Conservation (phyloP, 2,888 invertebrate genomes). For the Therioaphis trifolii region DNA sequence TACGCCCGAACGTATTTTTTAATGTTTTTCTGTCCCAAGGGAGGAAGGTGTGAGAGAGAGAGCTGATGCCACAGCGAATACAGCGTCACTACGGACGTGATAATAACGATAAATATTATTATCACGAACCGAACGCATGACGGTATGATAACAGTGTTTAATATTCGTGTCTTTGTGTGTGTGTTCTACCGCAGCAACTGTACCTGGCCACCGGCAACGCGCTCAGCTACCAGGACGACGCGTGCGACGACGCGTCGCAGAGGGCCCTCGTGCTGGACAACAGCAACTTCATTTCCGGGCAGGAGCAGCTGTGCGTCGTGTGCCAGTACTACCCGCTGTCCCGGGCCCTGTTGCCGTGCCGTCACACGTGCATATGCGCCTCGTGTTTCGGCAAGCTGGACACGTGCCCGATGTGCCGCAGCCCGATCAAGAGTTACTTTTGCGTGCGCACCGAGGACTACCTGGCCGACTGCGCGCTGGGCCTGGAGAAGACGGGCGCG, state of each 20-base stretch:
- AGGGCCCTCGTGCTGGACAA: slow-evolving; percentile 66
- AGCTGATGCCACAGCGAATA: too few relatives aligned
- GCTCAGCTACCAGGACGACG: slow-evolving; percentile 71
- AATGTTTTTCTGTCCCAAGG: too few relatives aligned
- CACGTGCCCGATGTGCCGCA: slow-evolving; percentile 88
- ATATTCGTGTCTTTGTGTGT: too few relatives aligned
- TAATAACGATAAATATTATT: too few relatives aligned
- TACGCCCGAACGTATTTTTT: too few relatives aligned
- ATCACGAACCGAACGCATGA: too few relatives aligned
- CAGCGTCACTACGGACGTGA: too few relatives aligned
- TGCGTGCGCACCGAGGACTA: slow-evolving; percentile 84
- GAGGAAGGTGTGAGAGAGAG: too few relatives aligned
- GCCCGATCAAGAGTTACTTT: slow-evolving; percentile 85
- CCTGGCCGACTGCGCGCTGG: slow-evolving; percentile 71
- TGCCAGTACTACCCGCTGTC: slow-evolving; percentile 84
- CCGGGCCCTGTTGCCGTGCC: slow-evolving; percentile 83
- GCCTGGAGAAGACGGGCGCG: slow-evolving; percentile 68
- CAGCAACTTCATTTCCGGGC: slow-evolving; percentile 68
- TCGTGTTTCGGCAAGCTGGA: slow-evolving; percentile 83
- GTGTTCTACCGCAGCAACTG: slow-evolving; percentile 75
- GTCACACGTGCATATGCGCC: slow-evolving; percentile 87
- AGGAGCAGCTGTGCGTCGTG: slow-evolving; percentile 81
- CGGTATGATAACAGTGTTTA: too few relatives aligned
- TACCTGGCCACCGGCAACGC: slow-evolving; percentile 80
- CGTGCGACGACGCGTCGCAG: slow-evolving; percentile 67